Evolutionary conservation across 2,113 vertebrate genomes (phyloP), one percentile per base, ranked within the genome.

Genomic region (Ochotona curzoniae): DNA sequence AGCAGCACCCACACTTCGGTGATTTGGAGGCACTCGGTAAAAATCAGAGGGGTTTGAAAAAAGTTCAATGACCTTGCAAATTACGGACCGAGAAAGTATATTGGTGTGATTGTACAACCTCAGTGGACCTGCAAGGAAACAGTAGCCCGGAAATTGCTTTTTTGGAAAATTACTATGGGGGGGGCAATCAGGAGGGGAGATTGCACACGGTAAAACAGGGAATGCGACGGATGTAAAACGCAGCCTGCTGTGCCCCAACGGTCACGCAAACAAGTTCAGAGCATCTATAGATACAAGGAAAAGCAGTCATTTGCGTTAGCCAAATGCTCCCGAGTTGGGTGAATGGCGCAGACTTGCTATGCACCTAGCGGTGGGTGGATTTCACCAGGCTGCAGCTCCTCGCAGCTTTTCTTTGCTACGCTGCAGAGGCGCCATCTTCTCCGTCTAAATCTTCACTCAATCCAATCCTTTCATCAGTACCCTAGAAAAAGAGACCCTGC

Each of bases 351-450:
- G 93, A 90, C 94, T 95, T 74, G 96, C 49, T 67, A 86, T 94
- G 96, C 97, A 97, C 97, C 97, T 97, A 98, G 97, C 30, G 97
- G 97, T 95, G 97, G 97, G 95, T 96, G 97, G 94, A 91, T 96
- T 94, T 95, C 95, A 90, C 96, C 95, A 95, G 96, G 96, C 97
- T 97, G 98, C 97, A 97, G 97, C 97, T 96, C 93, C 96, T 91
- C 92, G 95, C 94, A 94, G 97, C 96, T 97, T 96, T 97, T 97
- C 97, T 97, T 93, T 98, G 97, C 99, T 99, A 99, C 98, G 99
- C 98, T 99, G 98, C 99, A 99, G 98, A 98, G 99, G 98, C 99
- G 99, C 99, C 99, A 99, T 99, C 98, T 99, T 99, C 98, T 98
- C 98, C 97, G 98, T 96, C 97, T 97, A 97, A 97, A 97, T 96